Conservation (phyloP, 2,113 vertebrate species). For the Xyrauchen texanus region DNA sequence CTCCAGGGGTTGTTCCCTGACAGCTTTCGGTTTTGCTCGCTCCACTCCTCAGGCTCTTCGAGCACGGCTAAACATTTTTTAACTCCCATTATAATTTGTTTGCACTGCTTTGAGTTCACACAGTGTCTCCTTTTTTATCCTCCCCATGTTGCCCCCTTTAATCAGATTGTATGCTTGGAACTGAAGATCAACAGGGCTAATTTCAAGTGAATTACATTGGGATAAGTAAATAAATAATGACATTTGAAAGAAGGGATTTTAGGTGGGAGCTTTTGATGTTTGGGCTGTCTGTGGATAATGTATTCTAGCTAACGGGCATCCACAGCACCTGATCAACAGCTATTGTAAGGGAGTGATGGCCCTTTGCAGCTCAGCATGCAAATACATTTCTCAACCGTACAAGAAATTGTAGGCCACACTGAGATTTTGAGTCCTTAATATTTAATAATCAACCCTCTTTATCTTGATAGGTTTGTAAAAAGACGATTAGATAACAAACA, state of each 20-base stretch:
- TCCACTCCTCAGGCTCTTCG: conserved; percentile 19
- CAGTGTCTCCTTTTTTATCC: conserved; percentile 37
- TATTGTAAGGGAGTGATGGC: not conserved
- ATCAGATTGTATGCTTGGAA: conserved; percentile 63
- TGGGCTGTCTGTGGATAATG: conserved; percentile 66
- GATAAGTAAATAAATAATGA: conserved; percentile 70
- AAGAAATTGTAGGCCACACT: conserved; percentile 2
- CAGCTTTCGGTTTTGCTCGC: conserved; percentile 23
- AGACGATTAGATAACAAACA: not conserved
- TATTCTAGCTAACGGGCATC: conserved; percentile 67
- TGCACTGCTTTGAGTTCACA: conserved; percentile 25
- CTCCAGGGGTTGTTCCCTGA: conserved; percentile 27
- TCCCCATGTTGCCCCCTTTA: conserved; percentile 49
- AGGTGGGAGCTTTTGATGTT: conserved; percentile 61
- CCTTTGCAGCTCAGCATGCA: not conserved
- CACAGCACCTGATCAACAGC: conserved; percentile 66
- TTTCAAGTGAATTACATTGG: conserved; percentile 72
- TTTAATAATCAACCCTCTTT: not conserved
- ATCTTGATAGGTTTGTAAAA: conserved; percentile 7
- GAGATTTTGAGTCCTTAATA: not conserved
- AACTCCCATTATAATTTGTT: not conserved
- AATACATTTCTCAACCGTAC: not conserved
- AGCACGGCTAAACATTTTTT: not conserved
- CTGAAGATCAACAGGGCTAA: conserved; percentile 66
- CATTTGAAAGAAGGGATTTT: conserved; percentile 66